Base-by-base conservation (phyloP, 2,888 invertebrate species). In the Drosophila maculinotata region DNA sequence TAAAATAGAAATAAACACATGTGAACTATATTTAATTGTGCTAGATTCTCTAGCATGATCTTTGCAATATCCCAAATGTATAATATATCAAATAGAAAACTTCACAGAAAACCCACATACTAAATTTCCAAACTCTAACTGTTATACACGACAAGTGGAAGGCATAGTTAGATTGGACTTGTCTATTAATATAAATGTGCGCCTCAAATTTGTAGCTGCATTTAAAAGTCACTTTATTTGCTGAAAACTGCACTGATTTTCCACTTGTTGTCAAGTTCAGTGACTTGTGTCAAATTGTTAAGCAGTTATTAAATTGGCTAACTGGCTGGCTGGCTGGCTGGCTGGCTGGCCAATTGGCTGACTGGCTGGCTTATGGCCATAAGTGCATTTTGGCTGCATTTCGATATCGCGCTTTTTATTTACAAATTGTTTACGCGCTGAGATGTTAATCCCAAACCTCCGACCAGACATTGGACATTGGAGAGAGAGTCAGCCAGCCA, bases 351-450 rank as follows among this genome's bases (percentile, higher is more conserved):
- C n/a, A n/a, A n/a, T n/a, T n/a, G 4, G 8, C 31, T 69, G 52
- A 44, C 51, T 58, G 49, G 26, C n/a, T 56, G 51, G 44, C 57
- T 62, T 38, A 39, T 73, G 75, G 75, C 80, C 72, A 77, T 79
- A 83, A 80, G 78, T 80, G 80, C 80, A 72, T 75, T 65, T 72
- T 64, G 60, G 64, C 56, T 69, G 69, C 74, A 76, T 76, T 77
- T 72, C 73, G 81, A 79, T 88, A 78, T 59, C 69, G 80, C 78
- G 86, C 84, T 83, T 88, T 88, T 85, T 81, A 85, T 88, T 89
- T 89, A 88, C 88, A 88, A 89, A 87, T 87, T 88, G 87, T 80
- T 86, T 83, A 85, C 83, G 86, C 83, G 86, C 83, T 78, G 83
- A 85, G 83, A 84, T 84, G 80, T 84, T 79, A 84, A 84, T 84